Evolutionary conservation across 2,888 invertebrate species (phyloP).

Genomic region (Gortyna flavago): DNA sequence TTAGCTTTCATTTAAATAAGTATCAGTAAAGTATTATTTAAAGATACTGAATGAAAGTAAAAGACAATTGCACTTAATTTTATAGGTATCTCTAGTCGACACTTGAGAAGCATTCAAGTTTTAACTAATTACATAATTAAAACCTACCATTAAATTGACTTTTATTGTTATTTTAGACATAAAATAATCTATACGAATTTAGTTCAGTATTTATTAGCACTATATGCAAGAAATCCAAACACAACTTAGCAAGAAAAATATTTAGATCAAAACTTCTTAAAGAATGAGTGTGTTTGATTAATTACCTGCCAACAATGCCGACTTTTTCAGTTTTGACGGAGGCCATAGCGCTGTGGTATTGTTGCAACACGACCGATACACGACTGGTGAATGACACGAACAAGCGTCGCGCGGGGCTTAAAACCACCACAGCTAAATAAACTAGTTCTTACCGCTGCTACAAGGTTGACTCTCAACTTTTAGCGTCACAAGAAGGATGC

Average conservation of each 20-base stretch:
- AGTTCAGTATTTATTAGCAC: background rate
- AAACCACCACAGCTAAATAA: constrained; percentile 65
- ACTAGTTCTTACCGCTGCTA: constrained; percentile 70
- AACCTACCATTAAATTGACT: background rate
- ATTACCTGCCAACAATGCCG: constrained; percentile 94
- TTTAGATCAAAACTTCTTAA: background rate
- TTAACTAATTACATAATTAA: background rate
- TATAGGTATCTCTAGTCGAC: background rate
- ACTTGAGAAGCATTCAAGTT: background rate
- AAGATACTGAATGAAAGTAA: constrained; percentile 3
- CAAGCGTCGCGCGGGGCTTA: constrained; percentile 62
- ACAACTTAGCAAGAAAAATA: background rate
- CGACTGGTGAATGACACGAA: constrained; percentile 72
- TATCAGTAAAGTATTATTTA: background rate
- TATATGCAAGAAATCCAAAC: background rate
- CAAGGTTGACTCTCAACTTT: constrained; percentile 63
- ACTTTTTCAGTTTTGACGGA: constrained; percentile 91
- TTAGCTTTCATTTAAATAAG: background rate
- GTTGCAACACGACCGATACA: constrained; percentile 64
- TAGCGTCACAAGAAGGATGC: constrained; percentile 31
- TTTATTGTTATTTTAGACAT: background rate
- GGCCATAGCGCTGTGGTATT: constrained; percentile 75
- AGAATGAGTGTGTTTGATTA: constrained; percentile 13
- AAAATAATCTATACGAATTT: background rate
- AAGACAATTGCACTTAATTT: background rate